Evolutionary conservation across 2,797 vertebrate genomes (phyloP).

Genomic region (Heterohyrax brucei): DNA sequence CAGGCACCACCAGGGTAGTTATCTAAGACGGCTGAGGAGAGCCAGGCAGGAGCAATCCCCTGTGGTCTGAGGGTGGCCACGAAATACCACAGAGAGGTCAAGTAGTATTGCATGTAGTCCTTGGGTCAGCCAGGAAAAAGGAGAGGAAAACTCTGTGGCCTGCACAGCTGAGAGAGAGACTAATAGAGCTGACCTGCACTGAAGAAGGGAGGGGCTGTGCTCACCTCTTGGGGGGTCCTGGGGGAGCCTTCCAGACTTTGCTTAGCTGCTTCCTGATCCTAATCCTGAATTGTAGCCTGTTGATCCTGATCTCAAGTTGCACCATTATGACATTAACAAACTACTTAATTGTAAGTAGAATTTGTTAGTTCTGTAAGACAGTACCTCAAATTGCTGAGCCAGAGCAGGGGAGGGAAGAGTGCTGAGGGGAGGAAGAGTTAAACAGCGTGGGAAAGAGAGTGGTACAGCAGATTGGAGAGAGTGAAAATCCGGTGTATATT

Average conservation of each 20-base stretch:
- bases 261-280: neutral
- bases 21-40: neutral
- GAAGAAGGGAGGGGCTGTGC: neutral
- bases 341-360: neutral
- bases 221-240: neutral
- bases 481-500: too few species aligned
- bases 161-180: neutral
- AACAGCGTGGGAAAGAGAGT: too few species aligned
- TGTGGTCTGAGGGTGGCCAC: neutral
- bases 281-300: too few species aligned
- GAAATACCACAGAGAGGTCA: neutral
- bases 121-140: neutral
- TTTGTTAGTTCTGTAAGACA: neutral
- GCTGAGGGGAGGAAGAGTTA: too few species aligned
- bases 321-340: neutral
- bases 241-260: neutral
- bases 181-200: neutral
- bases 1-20: neutral
- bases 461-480: too few species aligned
- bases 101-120: neutral
- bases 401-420: too few species aligned
- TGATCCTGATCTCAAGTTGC: neutral
- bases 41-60: neutral
- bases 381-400: too few species aligned
- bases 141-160: neutral